These are phyloP conservation scores for Bradypodion pumilum DNA, from an alignment of 2,797 vertebrate genomes.

Conservation along the genomic window DNA sequence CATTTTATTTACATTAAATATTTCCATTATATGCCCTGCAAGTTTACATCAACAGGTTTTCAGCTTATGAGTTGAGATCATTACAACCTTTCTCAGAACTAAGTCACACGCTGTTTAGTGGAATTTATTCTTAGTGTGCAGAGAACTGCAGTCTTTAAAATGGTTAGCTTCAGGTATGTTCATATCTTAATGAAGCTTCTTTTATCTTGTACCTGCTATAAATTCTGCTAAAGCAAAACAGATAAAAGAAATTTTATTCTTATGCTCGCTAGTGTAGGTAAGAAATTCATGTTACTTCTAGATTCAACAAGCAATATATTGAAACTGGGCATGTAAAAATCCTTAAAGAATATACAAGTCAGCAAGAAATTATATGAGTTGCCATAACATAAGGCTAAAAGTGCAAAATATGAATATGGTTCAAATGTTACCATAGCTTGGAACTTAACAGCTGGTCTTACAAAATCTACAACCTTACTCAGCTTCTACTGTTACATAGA, in stretches of 20 bases:
- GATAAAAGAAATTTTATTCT: no score
- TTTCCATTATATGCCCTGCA: no score
- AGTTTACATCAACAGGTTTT: not conserved
- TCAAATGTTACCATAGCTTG: not conserved
- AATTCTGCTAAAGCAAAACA: no score
- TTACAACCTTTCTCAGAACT: not conserved
- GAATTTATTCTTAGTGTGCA: not conserved
- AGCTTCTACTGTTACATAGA: not conserved
- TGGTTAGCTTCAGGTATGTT: conserved; percentile 15
- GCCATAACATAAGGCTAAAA: not conserved
- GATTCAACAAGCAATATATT: not conserved
- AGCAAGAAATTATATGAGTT: not conserved
- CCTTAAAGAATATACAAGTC: not conserved
- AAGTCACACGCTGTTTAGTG: not conserved
- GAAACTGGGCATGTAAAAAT: not conserved
- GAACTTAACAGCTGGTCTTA: not conserved
- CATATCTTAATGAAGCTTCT: conserved; percentile 8
- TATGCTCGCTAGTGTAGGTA: not conserved
- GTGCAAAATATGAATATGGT: not conserved
- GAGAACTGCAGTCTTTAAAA: not conserved
- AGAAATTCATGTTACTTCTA: not conserved
- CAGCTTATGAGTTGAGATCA: not conserved
- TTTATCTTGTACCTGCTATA: not conserved
- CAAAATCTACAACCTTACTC: not conserved
- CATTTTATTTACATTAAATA: no score